phyloP scores from a whole-genome alignment of 2,797 vertebrate species.

The Lepilemur ruficaudatus region DNA sequence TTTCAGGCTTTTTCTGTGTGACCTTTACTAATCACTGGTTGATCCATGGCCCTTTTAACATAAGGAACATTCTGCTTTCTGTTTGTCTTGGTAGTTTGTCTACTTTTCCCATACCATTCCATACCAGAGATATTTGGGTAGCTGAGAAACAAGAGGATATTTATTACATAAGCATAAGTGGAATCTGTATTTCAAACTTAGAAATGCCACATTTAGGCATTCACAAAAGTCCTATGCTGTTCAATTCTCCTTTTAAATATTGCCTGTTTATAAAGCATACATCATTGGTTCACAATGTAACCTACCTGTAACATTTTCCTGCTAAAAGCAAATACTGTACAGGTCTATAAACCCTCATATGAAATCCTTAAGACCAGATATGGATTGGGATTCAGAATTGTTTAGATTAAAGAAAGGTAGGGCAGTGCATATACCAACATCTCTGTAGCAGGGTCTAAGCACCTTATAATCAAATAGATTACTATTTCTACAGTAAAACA shows the following conservation, averaged over 20 bases:
- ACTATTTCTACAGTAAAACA: slow-evolving; percentile 7
- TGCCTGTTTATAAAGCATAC: neutral
- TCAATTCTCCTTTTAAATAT: neutral
- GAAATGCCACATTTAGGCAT: neutral
- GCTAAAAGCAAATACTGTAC: neutral
- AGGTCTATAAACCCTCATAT: neutral
- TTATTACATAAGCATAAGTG: neutral
- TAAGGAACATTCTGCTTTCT: neutral
- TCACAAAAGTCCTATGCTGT: neutral
- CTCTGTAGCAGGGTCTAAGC: neutral
- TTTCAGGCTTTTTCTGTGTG: neutral
- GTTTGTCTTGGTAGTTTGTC: neutral
- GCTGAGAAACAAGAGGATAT: neutral
- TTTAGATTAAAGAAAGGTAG: slow-evolving; percentile 16
- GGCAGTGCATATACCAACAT: neutral
- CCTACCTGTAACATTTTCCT: neutral
- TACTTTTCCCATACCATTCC: neutral
- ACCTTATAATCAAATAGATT: neutral
- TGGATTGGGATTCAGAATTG: neutral
- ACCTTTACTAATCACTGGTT: neutral
- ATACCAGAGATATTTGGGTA: neutral
- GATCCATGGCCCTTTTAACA: neutral
- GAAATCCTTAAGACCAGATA: slow-evolving; percentile 5
- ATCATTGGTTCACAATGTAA: neutral
- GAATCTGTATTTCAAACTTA: slow-evolving; percentile 13